Conservation (phyloP, 2,888 invertebrate genomes). For the Stenichneumon culpator region DNA sequence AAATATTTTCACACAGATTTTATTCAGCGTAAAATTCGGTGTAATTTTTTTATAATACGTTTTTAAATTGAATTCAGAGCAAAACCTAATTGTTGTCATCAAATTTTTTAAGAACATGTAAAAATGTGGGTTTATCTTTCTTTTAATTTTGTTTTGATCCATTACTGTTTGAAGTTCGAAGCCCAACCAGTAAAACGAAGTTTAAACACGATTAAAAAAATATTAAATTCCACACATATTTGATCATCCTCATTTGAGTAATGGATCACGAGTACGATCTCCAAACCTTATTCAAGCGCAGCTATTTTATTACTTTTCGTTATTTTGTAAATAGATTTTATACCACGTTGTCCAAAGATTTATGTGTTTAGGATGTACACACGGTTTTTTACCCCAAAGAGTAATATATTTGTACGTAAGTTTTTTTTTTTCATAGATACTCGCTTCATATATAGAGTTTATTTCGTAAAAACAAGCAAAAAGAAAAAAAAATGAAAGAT, state of each 20-base stretch:
- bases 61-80: too few relatives aligned
- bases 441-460: conserved; percentile 14
- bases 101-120: background rate
- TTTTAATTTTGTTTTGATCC: background rate
- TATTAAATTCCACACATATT: background rate
- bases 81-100: background rate
- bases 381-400: conserved; percentile 73
- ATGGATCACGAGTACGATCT: background rate
- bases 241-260: conserved; percentile 22
- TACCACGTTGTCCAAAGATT: conserved; percentile 75
- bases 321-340: conserved; percentile 74
- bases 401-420: conserved; percentile 81
- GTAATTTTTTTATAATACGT: too few relatives aligned
- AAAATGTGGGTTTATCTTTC: background rate
- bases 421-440: conserved; percentile 37
- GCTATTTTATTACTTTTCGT: background rate
- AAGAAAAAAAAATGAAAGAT: conserved; percentile 6
- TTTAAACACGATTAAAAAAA: background rate
- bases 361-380: conserved; percentile 68
- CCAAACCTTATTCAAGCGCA: conserved; percentile 17
- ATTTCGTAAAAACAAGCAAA: background rate
- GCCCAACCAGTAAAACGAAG: background rate
- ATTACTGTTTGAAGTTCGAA: background rate
- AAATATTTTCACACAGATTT: background rate
- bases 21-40: background rate